Conservation (phyloP, 1,140 invertebrate genomes). For the Diachasmimorpha longicaudata region DNA sequence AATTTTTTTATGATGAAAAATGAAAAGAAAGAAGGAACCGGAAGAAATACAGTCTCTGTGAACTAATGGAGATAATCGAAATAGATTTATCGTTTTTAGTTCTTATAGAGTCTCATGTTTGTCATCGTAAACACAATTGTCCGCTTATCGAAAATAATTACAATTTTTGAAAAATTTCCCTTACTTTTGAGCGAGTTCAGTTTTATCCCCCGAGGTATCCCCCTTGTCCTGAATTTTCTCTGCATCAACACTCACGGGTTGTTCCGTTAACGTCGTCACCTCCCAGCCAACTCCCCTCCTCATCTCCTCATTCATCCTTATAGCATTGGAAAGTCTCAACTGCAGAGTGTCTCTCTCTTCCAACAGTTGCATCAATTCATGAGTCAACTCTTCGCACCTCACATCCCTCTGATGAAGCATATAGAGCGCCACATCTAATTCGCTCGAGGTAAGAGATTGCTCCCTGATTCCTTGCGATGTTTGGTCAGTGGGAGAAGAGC, state of each 20-base stretch:
- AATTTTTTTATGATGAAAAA: no score
- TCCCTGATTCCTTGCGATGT: neutral
- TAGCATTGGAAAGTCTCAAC: slow-evolving; percentile 78
- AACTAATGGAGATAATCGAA: no score
- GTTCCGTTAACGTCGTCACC: neutral
- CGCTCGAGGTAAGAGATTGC: slow-evolving; percentile 45
- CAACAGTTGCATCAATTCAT: slow-evolving; percentile 81
- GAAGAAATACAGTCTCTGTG: no score
- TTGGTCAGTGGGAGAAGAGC: neutral
- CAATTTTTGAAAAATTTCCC: slow-evolving; percentile 22
- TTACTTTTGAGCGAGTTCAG: slow-evolving; percentile 57
- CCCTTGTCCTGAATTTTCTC: slow-evolving; percentile 46
- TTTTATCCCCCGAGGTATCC: slow-evolving; percentile 48
- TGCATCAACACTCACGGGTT: slow-evolving; percentile 36
- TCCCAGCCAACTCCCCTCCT: slow-evolving; percentile 56
- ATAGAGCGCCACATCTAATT: slow-evolving; percentile 82
- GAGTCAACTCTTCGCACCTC: slow-evolving; percentile 85
- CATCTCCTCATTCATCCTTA: slow-evolving; percentile 73
- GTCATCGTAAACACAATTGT: no score
- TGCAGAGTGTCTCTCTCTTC: slow-evolving; percentile 86
- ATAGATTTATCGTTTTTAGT: no score
- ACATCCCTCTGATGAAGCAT: slow-evolving; percentile 88
- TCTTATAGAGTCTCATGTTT: no score
- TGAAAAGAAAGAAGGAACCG: no score
- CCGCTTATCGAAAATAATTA: neutral